Percentiles rank a stretch among this genome's conserved stretches.
phyloP scores from a whole-genome alignment of 2,888 invertebrate species.

The Disparrhopalites patrizii region DNA sequence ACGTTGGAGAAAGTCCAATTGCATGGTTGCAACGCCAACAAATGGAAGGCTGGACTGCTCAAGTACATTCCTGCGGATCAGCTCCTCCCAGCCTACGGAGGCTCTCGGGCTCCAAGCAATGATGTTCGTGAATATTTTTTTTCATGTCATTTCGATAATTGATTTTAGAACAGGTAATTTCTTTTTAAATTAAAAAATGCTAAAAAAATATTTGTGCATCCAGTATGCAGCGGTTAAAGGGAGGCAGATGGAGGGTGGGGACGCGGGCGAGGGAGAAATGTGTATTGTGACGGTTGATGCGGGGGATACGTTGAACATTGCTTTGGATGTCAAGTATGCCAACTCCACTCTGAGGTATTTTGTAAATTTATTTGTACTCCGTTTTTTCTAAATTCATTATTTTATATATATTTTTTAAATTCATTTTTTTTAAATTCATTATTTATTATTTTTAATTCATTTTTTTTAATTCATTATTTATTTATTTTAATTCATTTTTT shows the following conservation, averaged over 20 bases:
- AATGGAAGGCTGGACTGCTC: constrained; percentile 31
- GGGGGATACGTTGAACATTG: constrained; percentile 26
- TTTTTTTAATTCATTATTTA: too few relatives aligned
- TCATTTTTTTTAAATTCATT: too few relatives aligned
- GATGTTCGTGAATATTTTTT: constrained; percentile 1
- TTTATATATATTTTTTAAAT: too few relatives aligned
- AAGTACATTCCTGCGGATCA: constrained; percentile 34
- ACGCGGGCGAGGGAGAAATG: constrained; percentile 10
- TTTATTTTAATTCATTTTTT: too few relatives aligned
- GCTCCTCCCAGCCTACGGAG: constrained; percentile 30
- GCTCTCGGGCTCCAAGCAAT: constrained; percentile 23
- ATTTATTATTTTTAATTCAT: too few relatives aligned
- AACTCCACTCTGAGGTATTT: constrained; percentile 25
- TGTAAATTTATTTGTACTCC: too few relatives aligned
- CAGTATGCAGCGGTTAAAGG: constrained; percentile 14
- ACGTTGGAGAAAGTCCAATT: constrained; percentile 34
- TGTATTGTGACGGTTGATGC: constrained; percentile 25
- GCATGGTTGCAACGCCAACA: constrained; percentile 24
- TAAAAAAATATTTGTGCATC: background rate
- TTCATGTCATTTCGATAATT: background rate
- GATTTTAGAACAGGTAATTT: background rate
- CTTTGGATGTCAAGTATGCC: constrained; percentile 22
- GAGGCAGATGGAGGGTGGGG: background rate
- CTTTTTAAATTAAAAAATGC: background rate
- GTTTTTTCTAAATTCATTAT: too few relatives aligned